Conservation (phyloP, 1,140 invertebrate genomes). For the Lepidurus arcticus region DNA sequence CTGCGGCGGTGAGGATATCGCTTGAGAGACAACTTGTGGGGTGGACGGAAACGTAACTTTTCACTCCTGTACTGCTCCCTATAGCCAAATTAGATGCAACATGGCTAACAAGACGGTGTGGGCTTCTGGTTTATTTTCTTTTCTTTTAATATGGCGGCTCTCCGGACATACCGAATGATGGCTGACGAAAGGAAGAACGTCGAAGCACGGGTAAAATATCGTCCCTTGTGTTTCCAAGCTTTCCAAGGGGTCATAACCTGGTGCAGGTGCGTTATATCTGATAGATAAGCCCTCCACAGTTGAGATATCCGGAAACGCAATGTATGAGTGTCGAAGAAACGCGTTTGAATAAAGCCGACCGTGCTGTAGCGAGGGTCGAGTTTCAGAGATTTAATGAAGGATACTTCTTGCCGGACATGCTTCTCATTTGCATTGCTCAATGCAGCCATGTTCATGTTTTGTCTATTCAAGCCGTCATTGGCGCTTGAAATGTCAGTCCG, state of each 20-base stretch:
- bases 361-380: not conserved
- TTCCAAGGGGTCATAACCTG: not conserved
- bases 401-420: not conserved
- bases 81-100: too few relatives aligned
- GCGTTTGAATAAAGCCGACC: not conserved
- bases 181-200: not conserved
- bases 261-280: not conserved
- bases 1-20: not conserved
- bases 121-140: too few relatives aligned
- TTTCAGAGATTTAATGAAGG: not conserved
- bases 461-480: not conserved
- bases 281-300: conserved; percentile 3
- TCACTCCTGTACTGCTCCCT: too few relatives aligned
- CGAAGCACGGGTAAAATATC: not conserved
- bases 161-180: too few relatives aligned
- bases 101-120: too few relatives aligned
- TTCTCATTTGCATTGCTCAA: conserved; percentile 4
- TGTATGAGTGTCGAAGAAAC: not conserved
- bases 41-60: too few relatives aligned
- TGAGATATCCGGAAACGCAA: conserved; percentile 14
- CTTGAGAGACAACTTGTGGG: not conserved
- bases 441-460: not conserved
- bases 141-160: too few relatives aligned
- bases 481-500: too few relatives aligned
- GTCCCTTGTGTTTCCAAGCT: not conserved